phyloP scores from a whole-genome alignment of 23 tunicate species.

The Trididemnum clinides region DNA sequence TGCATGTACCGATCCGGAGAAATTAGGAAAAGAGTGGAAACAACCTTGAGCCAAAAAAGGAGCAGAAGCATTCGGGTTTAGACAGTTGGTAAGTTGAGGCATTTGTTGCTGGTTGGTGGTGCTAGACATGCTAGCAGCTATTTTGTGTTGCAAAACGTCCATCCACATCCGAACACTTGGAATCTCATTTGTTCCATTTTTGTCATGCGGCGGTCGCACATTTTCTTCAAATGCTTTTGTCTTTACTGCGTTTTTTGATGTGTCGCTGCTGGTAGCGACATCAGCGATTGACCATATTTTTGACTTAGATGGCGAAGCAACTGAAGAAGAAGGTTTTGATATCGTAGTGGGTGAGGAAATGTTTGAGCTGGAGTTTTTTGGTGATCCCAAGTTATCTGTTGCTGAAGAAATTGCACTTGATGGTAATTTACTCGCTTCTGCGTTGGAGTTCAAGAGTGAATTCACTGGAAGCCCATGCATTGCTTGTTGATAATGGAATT shows the following conservation, averaged over 20 bases:
- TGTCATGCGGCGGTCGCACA: background rate
- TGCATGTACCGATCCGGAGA: background rate
- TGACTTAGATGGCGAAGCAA: constrained; percentile 65
- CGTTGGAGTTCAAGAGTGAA: background rate
- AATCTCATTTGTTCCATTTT: constrained; percentile 14
- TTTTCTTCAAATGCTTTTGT: background rate
- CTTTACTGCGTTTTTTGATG: constrained; percentile 22
- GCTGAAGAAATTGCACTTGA: constrained; percentile 23
- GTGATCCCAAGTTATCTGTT: background rate
- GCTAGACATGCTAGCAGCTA: background rate
- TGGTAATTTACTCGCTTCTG: constrained; percentile 10
- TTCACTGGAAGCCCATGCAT: constrained; percentile 43
- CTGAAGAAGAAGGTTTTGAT: constrained; percentile 51
- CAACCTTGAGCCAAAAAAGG: background rate
- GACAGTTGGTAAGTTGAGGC: background rate
- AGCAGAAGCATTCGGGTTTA: background rate
- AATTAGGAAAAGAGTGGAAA: background rate
- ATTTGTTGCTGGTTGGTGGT: background rate
- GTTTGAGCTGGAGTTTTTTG: constrained; percentile 10
- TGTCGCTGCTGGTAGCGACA: constrained; percentile 73
- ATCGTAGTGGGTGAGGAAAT: constrained; percentile 31
- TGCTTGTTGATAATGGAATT: constrained; percentile 72
- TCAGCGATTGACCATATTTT: constrained; percentile 97
- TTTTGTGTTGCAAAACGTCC: constrained; percentile 58
- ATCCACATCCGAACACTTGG: constrained; percentile 51